Evolutionary conservation across 1,140 invertebrate genomes (phyloP).

Genomic region (Dreissena rostriformis): DNA sequence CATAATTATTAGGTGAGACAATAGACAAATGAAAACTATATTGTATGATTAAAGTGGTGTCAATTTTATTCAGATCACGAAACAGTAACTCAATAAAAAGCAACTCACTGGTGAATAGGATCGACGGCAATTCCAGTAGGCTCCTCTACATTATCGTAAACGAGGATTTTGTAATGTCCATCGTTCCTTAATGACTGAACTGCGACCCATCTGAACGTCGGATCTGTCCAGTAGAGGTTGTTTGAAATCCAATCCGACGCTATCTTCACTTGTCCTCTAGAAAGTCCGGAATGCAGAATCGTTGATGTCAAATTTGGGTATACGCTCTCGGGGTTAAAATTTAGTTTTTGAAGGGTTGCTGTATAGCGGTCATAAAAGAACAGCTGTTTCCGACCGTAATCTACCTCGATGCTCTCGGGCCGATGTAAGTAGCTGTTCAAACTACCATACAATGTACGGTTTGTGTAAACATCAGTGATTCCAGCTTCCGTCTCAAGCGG

Average conservation of each 20-base stretch:
- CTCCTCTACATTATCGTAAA: not conserved
- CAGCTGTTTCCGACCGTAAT: constrained; percentile 1
- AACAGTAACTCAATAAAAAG: no score
- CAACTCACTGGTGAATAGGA: constrained; percentile 18
- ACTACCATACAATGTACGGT: no score
- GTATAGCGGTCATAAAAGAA: constrained; percentile 17
- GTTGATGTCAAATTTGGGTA: not conserved
- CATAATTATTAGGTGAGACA: no score
- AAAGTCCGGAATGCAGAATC: constrained; percentile 9
- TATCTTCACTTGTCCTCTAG: not conserved
- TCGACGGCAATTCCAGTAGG: not conserved
- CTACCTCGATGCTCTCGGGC: not conserved
- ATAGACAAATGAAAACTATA: no score
- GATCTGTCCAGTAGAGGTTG: constrained; percentile 43
- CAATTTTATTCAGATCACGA: no score
- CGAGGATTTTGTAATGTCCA: constrained; percentile 12
- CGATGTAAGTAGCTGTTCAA: no score
- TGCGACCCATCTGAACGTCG: not conserved
- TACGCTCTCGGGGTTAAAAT: not conserved
- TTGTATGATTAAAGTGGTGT: no score
- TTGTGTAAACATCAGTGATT: no score
- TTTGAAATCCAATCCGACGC: constrained; percentile 19
- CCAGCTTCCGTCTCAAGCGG: no score
- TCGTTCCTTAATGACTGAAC: not conserved
- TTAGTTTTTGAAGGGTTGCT: not conserved